Conservation (phyloP, 2,888 invertebrate genomes). For the Coenonympha glycerion region DNA sequence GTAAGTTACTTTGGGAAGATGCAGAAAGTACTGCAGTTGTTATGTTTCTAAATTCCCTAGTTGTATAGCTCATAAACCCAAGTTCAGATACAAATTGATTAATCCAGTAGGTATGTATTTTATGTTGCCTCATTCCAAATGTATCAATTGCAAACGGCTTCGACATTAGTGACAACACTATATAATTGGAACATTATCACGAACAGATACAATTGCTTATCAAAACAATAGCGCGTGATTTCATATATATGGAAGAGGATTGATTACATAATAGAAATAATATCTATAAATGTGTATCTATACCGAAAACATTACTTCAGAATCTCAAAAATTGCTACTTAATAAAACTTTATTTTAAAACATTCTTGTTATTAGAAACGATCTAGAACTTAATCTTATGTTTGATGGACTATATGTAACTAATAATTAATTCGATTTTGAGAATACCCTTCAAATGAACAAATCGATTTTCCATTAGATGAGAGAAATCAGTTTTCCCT, state of each 20-base stretch:
- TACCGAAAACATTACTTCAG: not conserved
- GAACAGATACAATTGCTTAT: slow-evolving; percentile 13
- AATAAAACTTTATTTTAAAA: no score
- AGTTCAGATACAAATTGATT: not conserved
- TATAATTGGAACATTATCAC: slow-evolving; percentile 15
- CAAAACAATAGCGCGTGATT: slow-evolving; percentile 12
- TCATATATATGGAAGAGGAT: slow-evolving; percentile 7
- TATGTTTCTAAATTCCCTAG: not conserved
- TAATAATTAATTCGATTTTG: not conserved
- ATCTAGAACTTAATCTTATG: not conserved
- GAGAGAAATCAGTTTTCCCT: not conserved
- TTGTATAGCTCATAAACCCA: not conserved
- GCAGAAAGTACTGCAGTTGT: not conserved
- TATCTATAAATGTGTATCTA: not conserved
- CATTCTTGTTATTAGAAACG: no score
- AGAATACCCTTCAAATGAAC: not conserved
- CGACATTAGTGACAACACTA: slow-evolving; percentile 15
- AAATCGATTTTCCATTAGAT: not conserved
- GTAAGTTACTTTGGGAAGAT: no score
- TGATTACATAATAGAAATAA: slow-evolving; percentile 8
- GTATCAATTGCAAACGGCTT: slow-evolving; percentile 17
- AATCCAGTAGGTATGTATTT: not conserved
- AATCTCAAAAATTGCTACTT: no score
- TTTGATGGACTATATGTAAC: not conserved
- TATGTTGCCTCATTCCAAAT: slow-evolving; percentile 3